These are phyloP conservation scores for Paracentrotus lividus DNA, from an alignment of 53 echinoderm and acorn worm species.

Conservation along the genomic window DNA sequence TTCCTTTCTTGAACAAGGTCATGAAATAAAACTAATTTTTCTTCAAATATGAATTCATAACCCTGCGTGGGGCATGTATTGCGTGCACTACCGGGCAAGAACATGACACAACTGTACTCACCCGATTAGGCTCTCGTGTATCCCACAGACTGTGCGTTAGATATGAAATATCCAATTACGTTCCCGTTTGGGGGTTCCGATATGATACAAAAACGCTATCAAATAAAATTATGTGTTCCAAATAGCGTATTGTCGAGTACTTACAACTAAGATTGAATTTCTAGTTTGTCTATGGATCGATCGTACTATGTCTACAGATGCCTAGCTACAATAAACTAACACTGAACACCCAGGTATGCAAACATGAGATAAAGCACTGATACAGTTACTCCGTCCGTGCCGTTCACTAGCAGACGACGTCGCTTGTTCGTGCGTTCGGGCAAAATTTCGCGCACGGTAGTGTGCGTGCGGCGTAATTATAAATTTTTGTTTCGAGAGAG, in stretches of 20 bases:
- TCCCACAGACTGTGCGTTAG: neutral
- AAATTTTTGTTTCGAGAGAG: neutral
- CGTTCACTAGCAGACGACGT: slow-evolving; percentile 10
- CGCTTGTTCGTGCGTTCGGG: neutral
- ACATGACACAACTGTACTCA: neutral
- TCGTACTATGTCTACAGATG: neutral
- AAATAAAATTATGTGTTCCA: no score
- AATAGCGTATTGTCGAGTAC: no score
- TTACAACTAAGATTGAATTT: no score
- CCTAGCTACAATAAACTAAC: neutral
- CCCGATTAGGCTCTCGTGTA: neutral
- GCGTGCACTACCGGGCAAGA: neutral
- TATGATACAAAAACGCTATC: neutral
- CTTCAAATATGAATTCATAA: neutral
- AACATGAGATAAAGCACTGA: neutral
- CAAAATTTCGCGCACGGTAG: neutral
- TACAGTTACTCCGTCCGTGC: neutral
- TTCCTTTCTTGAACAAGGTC: no score
- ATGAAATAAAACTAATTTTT: neutral
- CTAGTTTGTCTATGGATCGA: no score
- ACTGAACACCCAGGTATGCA: neutral
- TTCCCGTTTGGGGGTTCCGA: neutral
- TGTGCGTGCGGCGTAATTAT: neutral
- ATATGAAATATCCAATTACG: slow-evolving; percentile 18
- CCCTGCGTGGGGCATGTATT: neutral